A percentile compares a stretch with the other conserved stretches of the same genome.
These are phyloP conservation scores for Lagorchestes hirsutus DNA, from an alignment of 2,797 vertebrate species.

Conservation along the genomic window DNA sequence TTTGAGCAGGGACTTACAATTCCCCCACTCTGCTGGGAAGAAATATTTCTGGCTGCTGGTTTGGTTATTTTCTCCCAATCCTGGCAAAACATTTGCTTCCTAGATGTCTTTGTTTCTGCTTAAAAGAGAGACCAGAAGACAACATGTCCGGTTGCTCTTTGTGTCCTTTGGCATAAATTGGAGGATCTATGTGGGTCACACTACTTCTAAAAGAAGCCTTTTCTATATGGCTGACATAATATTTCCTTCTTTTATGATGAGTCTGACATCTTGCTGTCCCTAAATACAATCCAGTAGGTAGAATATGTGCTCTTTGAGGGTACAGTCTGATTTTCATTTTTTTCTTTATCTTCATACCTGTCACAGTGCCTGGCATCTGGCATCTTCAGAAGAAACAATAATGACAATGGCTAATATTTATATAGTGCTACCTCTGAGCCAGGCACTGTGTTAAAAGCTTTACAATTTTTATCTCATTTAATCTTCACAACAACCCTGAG, in stretches of 20 bases:
- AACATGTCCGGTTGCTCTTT: neutral
- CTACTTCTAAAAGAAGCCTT: neutral
- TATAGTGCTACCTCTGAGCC: neutral
- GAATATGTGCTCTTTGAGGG: neutral
- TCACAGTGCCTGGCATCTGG: neutral
- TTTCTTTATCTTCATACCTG: neutral
- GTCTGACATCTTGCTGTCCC: neutral
- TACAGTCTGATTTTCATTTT: neutral
- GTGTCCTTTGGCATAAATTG: constrained; percentile 13
- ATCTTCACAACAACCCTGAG: neutral
- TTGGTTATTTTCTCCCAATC: neutral
- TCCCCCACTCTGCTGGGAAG: neutral
- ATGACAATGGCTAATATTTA: neutral
- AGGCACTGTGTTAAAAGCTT: neutral
- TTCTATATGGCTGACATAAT: neutral
- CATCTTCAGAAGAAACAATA: neutral
- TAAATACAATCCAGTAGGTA: neutral
- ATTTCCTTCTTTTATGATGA: constrained; percentile 15
- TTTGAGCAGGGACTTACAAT: neutral
- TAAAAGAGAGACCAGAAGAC: neutral
- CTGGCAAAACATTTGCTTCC: neutral
- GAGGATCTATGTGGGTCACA: neutral
- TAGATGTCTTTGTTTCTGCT: neutral
- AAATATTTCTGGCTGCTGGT: neutral
- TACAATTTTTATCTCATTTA: neutral